phyloP scores from a whole-genome alignment of 2,888 invertebrate species.

The Phortica okadai region DNA sequence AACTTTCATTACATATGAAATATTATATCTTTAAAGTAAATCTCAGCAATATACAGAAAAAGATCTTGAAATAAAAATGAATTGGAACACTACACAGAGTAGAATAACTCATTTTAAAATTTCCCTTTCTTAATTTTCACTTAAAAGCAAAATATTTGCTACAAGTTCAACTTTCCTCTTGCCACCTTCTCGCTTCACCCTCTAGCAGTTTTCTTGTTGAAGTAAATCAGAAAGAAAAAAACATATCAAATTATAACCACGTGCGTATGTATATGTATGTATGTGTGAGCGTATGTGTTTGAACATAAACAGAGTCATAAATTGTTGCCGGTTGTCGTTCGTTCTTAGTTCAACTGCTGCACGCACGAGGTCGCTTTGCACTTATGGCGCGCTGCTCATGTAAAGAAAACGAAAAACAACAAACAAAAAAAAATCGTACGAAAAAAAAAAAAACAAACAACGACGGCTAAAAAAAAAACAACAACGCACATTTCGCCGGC shows the following conservation, averaged over 20 bases:
- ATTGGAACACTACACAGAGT: no score
- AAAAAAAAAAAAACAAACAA: slow-evolving; percentile 29
- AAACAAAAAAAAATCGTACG: slow-evolving; percentile 16
- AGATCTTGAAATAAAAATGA: no score
- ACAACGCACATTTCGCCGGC: slow-evolving; percentile 35
- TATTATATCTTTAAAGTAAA: no score
- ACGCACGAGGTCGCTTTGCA: slow-evolving; percentile 38
- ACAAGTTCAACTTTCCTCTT: no score
- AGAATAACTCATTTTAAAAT: no score
- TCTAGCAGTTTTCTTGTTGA: not conserved
- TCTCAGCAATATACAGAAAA: no score
- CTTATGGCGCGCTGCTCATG: slow-evolving; percentile 3
- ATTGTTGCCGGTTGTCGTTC: slow-evolving; percentile 25
- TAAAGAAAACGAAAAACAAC: slow-evolving; percentile 14
- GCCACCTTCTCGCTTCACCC: no score
- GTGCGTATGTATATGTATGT: not conserved
- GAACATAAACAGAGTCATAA: slow-evolving; percentile 26
- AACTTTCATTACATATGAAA: no score
- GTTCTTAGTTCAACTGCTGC: slow-evolving; percentile 39
- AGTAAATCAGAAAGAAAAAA: not conserved
- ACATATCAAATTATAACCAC: not conserved
- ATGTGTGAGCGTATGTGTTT: not conserved
- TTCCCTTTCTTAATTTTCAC: no score
- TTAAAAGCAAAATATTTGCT: no score
- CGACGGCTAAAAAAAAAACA: no score